phyloP scores from a whole-genome alignment of 35 echinoderm and acorn worm species.

The Chiridota heheva region DNA sequence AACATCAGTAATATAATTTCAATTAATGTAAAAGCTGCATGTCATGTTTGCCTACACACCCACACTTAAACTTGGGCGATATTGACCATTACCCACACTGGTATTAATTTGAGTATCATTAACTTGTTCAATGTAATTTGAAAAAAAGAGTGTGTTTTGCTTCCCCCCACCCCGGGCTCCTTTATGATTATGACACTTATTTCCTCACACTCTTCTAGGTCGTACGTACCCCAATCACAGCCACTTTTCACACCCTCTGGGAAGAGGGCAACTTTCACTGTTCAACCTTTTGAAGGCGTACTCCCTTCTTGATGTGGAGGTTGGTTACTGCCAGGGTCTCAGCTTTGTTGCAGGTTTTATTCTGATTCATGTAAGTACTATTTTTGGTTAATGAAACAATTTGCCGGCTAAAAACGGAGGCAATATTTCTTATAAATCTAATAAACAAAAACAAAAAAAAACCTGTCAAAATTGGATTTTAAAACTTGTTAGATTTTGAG shows the following conservation, averaged over 20 bases:
- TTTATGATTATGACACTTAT: background rate
- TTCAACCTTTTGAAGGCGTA: constrained; percentile 96
- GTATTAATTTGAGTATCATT: too few species aligned
- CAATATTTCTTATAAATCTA: too few species aligned
- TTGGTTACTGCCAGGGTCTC: constrained; percentile 98
- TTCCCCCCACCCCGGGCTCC: too few species aligned
- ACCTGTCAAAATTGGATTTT: background rate
- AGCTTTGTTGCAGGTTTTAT: constrained; percentile 97
- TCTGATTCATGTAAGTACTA: constrained; percentile 98
- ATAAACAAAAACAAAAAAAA: too few species aligned
- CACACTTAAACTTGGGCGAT: too few species aligned
- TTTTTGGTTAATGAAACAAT: background rate
- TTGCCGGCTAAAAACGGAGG: background rate
- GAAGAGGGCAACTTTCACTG: constrained; percentile 87
- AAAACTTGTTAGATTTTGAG: too few species aligned
- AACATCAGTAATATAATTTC: too few species aligned
- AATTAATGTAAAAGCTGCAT: too few species aligned
- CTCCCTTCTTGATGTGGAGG: constrained; percentile 80
- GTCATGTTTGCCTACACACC: too few species aligned
- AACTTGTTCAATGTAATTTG: too few species aligned
- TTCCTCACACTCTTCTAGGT: constrained; percentile 32
- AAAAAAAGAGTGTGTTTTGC: too few species aligned
- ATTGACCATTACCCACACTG: too few species aligned
- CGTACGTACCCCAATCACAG: constrained; percentile 93
- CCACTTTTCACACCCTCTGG: constrained; percentile 85